A percentile compares a stretch with the other conserved stretches of the same genome.
phyloP scores from a whole-genome alignment of 1,140 invertebrate genomes.

The Hyles vespertilio region DNA sequence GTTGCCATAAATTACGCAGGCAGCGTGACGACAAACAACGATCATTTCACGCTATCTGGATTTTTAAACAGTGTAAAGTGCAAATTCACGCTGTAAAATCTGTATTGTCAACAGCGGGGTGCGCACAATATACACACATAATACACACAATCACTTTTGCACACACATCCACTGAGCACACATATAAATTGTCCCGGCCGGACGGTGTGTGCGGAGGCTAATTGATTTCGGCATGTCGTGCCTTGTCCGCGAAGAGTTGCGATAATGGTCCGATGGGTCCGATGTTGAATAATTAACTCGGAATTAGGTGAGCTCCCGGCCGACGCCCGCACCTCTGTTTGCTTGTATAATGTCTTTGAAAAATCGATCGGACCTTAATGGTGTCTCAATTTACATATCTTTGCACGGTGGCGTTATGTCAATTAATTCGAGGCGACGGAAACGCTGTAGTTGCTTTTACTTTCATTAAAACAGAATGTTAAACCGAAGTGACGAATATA shows the following conservation, averaged over 20 bases:
- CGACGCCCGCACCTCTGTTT: conserved; percentile 35
- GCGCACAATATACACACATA: not conserved
- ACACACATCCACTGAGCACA: conserved; percentile 43
- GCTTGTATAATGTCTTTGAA: conserved; percentile 46
- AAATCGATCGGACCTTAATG: conserved; percentile 29
- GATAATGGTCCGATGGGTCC: conserved; percentile 34
- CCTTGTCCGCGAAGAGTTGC: conserved; percentile 31
- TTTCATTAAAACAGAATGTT: not conserved
- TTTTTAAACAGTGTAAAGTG: conserved; percentile 16
- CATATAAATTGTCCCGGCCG: conserved; percentile 41
- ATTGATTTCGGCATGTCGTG: conserved; percentile 51
- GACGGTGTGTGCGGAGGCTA: conserved; percentile 48
- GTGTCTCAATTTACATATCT: conserved; percentile 22
- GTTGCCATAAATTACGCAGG: not conserved
- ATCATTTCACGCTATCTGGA: conserved; percentile 10
- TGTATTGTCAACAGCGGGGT: conserved; percentile 13
- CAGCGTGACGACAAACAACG: not conserved
- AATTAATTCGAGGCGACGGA: conserved; percentile 13
- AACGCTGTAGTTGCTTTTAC: conserved; percentile 1
- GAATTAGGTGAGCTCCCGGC: conserved; percentile 33
- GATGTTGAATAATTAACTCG: conserved; percentile 53
- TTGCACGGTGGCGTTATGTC: conserved; percentile 12
- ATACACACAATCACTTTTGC: conserved; percentile 32
- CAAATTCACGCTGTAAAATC: conserved; percentile 14
- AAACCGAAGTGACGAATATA: not conserved